Percentiles rank a stretch among this genome's conserved stretches.
Conservation (phyloP, 2,888 invertebrate genomes). For the Folsomia candida region DNA sequence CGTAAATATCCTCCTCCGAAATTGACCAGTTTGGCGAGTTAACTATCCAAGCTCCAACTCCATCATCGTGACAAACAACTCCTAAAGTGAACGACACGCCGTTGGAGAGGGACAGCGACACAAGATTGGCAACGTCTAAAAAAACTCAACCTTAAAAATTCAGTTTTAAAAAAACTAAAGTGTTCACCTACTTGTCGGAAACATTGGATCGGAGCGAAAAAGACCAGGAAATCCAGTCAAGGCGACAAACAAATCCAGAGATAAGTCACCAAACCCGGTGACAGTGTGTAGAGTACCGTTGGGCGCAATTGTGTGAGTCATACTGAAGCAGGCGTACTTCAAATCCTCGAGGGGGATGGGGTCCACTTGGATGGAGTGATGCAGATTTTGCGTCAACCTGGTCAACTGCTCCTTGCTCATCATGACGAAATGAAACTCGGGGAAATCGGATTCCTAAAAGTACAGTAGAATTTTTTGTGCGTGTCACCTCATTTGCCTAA, state of each 20-base stretch:
- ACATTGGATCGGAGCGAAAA: no score
- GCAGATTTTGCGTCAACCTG: not conserved
- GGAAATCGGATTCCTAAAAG: no score
- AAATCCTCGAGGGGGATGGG: not conserved
- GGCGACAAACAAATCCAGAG: no score
- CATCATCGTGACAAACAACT: not conserved
- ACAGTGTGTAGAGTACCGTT: no score
- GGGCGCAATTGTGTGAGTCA: no score
- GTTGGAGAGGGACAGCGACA: not conserved
- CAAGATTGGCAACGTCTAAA: not conserved
- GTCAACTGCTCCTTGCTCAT: not conserved
- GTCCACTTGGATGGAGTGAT: not conserved
- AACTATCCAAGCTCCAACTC: not conserved
- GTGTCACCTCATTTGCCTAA: no score
- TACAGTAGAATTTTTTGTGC: no score
- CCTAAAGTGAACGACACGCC: not conserved
- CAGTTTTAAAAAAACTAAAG: no score
- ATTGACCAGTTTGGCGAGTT: not conserved
- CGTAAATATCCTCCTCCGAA: not conserved
- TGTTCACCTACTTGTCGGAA: no score
- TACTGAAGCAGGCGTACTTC: not conserved
- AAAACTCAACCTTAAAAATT: no score
- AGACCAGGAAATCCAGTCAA: no score
- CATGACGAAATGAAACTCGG: not conserved
- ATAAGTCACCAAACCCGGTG: no score